phyloP scores from a whole-genome alignment of 2,797 vertebrate genomes.

The Fistularia tabacaria region DNA sequence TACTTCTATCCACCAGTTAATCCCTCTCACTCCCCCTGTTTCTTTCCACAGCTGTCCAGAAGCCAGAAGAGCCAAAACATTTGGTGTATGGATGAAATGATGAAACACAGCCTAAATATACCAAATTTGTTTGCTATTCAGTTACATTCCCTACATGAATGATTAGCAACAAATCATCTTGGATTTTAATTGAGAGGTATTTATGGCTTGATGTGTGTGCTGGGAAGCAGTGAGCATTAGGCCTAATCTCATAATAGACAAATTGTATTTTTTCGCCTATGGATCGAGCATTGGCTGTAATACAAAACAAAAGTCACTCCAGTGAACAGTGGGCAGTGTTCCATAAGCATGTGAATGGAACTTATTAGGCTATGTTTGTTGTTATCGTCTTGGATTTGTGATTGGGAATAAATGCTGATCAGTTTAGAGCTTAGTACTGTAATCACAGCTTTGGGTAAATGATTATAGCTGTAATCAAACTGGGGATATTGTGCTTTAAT shows the following conservation, averaged over 20 bases:
- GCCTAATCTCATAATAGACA: conserved; percentile 51
- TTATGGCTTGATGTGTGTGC: conserved; percentile 33
- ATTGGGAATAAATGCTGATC: conserved; percentile 47
- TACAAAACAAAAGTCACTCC: conserved; percentile 44
- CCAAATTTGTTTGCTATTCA: conserved; percentile 37
- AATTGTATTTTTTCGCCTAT: conserved; percentile 42
- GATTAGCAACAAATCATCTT: conserved; percentile 46
- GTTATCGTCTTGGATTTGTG: conserved; percentile 43
- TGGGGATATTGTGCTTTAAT: conserved; percentile 16
- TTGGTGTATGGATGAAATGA: conserved; percentile 31
- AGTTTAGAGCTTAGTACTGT: conserved; percentile 32
- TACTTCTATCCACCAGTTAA: conserved; percentile 10
- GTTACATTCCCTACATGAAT: conserved; percentile 35
- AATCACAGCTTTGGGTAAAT: conserved; percentile 34
- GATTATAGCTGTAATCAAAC: conserved; percentile 35
- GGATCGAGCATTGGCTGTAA: conserved; percentile 26
- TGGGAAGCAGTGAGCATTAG: conserved; percentile 37
- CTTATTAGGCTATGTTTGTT: conserved; percentile 39
- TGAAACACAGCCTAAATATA: conserved; percentile 42
- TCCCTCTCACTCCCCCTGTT: conserved; percentile 17
- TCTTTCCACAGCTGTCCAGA: conserved; percentile 28
- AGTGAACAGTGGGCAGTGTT: conserved; percentile 38
- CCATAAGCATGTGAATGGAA: conserved; percentile 41
- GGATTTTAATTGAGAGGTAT: conserved; percentile 40
- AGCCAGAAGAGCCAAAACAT: conserved; percentile 25